A percentile compares a stretch with the other conserved stretches of the same genome.
These are phyloP conservation scores for Elephas maximus DNA, from an alignment of 2,113 vertebrate species.

Conservation along the genomic window DNA sequence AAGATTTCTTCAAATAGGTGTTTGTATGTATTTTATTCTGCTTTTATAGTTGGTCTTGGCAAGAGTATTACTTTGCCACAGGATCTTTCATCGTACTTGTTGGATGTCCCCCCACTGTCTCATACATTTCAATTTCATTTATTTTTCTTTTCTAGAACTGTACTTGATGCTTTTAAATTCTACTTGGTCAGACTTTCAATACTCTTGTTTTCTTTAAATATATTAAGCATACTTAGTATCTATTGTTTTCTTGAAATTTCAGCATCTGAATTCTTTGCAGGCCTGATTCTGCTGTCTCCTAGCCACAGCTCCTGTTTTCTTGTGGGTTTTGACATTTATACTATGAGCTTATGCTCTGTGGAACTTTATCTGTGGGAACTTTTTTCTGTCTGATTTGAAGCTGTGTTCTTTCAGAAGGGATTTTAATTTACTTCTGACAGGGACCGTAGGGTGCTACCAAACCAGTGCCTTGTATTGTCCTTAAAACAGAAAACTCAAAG, in stretches of 20 bases:
- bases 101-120: neutral
- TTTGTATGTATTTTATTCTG: neutral
- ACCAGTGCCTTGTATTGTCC: neutral
- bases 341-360: neutral
- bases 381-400: conserved; percentile 20
- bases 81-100: neutral
- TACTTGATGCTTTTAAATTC: neutral
- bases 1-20: neutral
- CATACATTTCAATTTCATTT: neutral
- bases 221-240: neutral
- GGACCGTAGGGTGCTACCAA: neutral
- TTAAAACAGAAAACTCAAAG: neutral
- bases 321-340: neutral
- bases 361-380: neutral
- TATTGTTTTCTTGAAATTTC: neutral
- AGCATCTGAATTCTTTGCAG: neutral
- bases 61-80: neutral
- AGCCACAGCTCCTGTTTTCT: neutral
- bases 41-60: neutral
- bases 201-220: neutral
- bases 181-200: neutral
- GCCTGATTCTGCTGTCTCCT: neutral
- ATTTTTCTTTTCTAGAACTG: conserved; percentile 54
- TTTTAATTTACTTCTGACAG: conserved; percentile 58
- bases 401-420: conserved; percentile 16